These are phyloP conservation scores for Maniola hyperantus DNA, from an alignment of 2,888 invertebrate species.

Conservation along the genomic window DNA sequence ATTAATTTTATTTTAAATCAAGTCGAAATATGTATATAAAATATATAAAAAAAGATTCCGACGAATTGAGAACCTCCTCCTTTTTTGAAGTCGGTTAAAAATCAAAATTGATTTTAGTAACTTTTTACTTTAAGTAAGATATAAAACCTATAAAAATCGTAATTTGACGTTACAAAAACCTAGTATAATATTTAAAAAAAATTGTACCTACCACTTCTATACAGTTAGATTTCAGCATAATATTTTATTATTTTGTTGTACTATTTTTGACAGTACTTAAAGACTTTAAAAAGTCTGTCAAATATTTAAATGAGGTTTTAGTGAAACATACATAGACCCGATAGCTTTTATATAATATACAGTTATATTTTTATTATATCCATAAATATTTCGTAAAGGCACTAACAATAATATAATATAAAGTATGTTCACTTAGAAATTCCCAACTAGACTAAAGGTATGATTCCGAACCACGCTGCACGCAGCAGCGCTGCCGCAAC, in stretches of 20 bases:
- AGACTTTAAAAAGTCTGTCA: background rate
- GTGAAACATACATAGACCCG: constrained; percentile 10
- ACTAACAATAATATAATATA: background rate
- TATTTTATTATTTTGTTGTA: background rate
- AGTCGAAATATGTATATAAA: background rate
- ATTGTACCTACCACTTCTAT: too few species aligned
- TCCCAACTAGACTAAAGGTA: background rate
- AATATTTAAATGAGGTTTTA: background rate
- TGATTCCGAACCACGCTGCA: too few species aligned
- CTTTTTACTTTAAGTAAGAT: too few species aligned
- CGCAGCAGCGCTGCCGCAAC: too few species aligned
- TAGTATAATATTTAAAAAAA: too few species aligned
- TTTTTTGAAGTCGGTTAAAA: too few species aligned
- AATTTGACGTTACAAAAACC: too few species aligned
- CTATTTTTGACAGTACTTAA: background rate
- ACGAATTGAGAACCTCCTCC: too few species aligned
- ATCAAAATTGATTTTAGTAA: background rate
- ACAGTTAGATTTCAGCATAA: background rate
- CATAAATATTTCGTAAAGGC: constrained; percentile 3
- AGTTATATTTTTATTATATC: background rate
- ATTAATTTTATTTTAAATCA: too few species aligned
- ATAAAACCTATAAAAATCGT: too few species aligned
- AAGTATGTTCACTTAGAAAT: constrained; percentile 3
- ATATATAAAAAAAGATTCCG: too few species aligned
- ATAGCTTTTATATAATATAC: background rate